Evolutionary conservation across 2,888 invertebrate species (phyloP).

Genomic region (Caenorhabditis sp.): DNA sequence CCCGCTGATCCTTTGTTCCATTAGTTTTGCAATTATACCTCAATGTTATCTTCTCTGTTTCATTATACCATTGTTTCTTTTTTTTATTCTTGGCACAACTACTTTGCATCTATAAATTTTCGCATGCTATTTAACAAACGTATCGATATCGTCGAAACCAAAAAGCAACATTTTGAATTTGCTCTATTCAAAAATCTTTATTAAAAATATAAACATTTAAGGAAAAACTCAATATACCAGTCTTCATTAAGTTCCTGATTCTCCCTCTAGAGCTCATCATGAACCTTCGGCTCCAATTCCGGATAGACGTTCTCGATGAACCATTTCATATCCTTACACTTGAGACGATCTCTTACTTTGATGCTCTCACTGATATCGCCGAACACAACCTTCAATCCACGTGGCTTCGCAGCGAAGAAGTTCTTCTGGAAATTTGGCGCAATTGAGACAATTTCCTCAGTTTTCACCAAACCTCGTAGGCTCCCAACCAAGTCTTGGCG

Average conservation of each 20-base stretch:
- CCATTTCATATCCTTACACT: slow-evolving; percentile 92
- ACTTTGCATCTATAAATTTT: too few relatives aligned
- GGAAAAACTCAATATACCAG: slow-evolving; percentile 12
- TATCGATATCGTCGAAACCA: too few relatives aligned
- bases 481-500: slow-evolving; percentile 99
- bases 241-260: neutral
- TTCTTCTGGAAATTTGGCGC: slow-evolving; percentile 69
- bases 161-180: too few relatives aligned
- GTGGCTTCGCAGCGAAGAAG: slow-evolving; percentile 85
- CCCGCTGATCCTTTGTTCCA: too few relatives aligned
- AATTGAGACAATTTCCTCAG: neutral
- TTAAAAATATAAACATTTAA: neutral
- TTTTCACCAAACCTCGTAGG: slow-evolving; percentile 55
- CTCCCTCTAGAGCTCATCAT: slow-evolving; percentile 57
- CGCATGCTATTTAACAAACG: too few relatives aligned
- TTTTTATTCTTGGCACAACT: too few relatives aligned
- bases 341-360: slow-evolving; percentile 88
- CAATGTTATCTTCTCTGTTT: too few relatives aligned
- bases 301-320: slow-evolving; percentile 92
- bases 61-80: too few relatives aligned
- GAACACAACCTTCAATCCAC: slow-evolving; percentile 85
- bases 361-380: slow-evolving; percentile 91
- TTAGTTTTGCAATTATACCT: too few relatives aligned
- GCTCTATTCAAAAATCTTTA: neutral
- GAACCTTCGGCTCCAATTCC: slow-evolving; percentile 84